A percentile compares a stretch with the other conserved stretches of the same genome.
Evolutionary conservation across 2,888 invertebrate species (phyloP).

Genomic region (Andrena fulva): DNA sequence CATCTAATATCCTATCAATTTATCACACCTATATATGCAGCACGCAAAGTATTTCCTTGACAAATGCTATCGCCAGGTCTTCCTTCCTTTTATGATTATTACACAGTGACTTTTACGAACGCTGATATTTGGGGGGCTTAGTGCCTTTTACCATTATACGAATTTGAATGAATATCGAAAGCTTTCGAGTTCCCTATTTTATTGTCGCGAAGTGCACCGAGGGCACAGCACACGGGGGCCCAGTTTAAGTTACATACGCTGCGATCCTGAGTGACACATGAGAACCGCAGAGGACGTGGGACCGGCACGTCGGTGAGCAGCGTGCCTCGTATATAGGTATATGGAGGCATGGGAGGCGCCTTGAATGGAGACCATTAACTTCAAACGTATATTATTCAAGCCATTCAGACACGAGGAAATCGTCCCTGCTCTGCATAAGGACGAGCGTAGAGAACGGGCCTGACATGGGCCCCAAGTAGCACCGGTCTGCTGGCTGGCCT

Average conservation of each 20-base stretch:
- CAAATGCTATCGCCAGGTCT: no score
- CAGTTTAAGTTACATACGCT: conserved; percentile 59
- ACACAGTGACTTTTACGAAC: no score
- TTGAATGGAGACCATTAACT: conserved; percentile 80
- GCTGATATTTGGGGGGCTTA: no score
- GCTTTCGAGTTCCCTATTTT: neutral
- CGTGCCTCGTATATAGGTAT: conserved; percentile 40
- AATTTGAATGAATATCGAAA: neutral
- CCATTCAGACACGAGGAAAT: conserved; percentile 75
- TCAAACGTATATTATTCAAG: conserved; percentile 78
- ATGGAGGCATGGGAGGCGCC: conserved; percentile 64
- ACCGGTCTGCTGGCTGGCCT: conserved; percentile 32
- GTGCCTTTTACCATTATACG: no score
- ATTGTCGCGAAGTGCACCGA: conserved; percentile 26
- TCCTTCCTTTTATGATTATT: no score
- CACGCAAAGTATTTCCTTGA: no score
- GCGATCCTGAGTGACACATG: conserved; percentile 69
- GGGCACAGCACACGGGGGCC: conserved; percentile 44
- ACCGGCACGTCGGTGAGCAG: conserved; percentile 52
- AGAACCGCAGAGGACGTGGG: conserved; percentile 65
- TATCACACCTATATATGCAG: no score
- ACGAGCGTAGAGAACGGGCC: conserved; percentile 59
- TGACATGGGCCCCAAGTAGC: conserved; percentile 58
- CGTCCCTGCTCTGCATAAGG: conserved; percentile 76
- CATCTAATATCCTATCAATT: no score